Evolutionary conservation across 2,888 invertebrate genomes (phyloP).

Genomic region (Capitulum mitella): DNA sequence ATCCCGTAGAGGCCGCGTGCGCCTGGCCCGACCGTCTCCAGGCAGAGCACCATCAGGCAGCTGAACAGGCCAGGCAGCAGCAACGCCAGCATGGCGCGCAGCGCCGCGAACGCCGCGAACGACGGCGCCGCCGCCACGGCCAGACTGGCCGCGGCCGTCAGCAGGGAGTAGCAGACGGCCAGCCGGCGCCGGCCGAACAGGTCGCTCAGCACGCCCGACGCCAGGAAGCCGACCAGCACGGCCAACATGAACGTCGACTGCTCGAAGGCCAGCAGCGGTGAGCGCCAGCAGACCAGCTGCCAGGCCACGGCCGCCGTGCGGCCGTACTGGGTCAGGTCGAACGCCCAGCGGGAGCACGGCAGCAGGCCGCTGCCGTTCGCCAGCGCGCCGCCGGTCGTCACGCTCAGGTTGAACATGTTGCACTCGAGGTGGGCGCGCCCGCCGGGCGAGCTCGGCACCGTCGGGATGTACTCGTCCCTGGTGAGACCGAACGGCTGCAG

Average conservation of each 20-base stretch:
- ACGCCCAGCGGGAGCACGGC: neutral
- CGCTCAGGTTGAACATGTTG: neutral
- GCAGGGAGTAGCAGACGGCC: neutral
- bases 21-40: neutral
- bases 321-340: neutral
- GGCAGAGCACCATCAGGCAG: constrained; percentile 27
- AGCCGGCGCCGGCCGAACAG: neutral
- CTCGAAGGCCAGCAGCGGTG: neutral
- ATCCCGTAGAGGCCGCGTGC: neutral
- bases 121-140: neutral
- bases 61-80: neutral
- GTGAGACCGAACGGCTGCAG: neutral
- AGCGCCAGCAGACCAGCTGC: neutral
- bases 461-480: neutral
- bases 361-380: neutral
- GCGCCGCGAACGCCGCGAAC: neutral
- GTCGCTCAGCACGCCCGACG: neutral
- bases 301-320: neutral
- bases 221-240: neutral
- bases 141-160: neutral
- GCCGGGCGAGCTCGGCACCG: neutral
- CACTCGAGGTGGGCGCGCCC: neutral
- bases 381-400: neutral
- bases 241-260: neutral
- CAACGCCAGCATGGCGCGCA: neutral